Base-by-base conservation (phyloP, 2,113 vertebrate genomes). In the Corythornis madagascariensis region DNA sequence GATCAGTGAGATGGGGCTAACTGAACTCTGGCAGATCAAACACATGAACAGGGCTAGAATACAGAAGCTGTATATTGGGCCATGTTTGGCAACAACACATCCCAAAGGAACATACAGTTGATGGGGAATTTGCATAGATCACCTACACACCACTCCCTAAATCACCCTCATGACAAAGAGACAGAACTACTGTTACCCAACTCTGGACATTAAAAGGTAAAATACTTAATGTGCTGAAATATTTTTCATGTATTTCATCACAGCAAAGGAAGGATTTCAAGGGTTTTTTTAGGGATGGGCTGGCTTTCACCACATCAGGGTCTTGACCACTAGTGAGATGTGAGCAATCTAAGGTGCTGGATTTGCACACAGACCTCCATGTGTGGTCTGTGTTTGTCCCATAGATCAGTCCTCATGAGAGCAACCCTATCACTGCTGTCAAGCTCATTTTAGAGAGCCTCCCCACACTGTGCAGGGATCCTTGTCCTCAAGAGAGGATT, bases 31-130 rank as follows among this genome's bases (percentile, higher is more conserved):
- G 25, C 57, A 61, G 45, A 72, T 35, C 26, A 73, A 73, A 52
- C n/a, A 28, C 1, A 0, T 3, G 13, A 80, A 45, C 40, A 65
- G n/a, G 50, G 14, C 50, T 59, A 72, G 64, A 71, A 63, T 40
- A 60, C 0, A 0, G 42, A 2, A 24, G 10, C 63, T 1, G 1
- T 10, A 4, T 5, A 24, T 4, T 1, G 1, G 22, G 28, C 19
- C 55, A 20, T 0, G 0, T 0, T 31, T 45, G 40, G 19, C 47
- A 80, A 13, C 76, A 72, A 2, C 38, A 33, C 1, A 3, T 31
- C 28, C 40, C 61, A n/a, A 20, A 40, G 13, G 31, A 25, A 43
- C 10, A 2, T 12, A 47, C 5, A 19, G 40, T 67, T 83, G 65
- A 17, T 5, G 5, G 16, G 20, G 47, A 65, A 89, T 55, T 66